Base-by-base conservation (phyloP, 2,113 vertebrate species). In the Myrmecophaga tridactyla region DNA sequence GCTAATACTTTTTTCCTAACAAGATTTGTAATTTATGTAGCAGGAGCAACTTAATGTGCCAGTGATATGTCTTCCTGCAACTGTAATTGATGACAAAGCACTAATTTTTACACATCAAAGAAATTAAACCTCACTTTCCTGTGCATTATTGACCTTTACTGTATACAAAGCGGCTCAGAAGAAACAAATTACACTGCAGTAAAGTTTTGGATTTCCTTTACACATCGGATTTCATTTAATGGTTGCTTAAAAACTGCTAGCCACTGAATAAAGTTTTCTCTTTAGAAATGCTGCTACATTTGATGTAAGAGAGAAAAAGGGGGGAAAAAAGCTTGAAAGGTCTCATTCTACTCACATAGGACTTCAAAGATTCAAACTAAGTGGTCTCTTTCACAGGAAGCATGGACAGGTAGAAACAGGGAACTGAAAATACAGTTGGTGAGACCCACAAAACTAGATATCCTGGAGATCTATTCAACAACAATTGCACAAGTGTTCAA, bases 11-110 rank as follows among this genome's bases (percentile, higher is more conserved):
- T 84, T 95, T 83, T 86, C 67, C 96, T 98, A 98, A 98, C 92
- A 98, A 97, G 97, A 98, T 97, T 91, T 97, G 78, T 97, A 94
- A 98, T 98, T 98, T 98, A 98, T 97, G 95, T 87, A 97, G 92
- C 96, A 97, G 81, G 92, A 78, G 80, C 60, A 95, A 92, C 93
- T 98, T 98, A 96, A 97, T 95, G 86, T 94, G 97, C 94, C 67
- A 23, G 62, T 90, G 94, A 97, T 97, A 98, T 96, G 80, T 96
- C 96, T 92, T 97, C 96, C 92, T 96, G 95, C 92, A 97, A 94
- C 95, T 46, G 39, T 98, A 98, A 97, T 58, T 97, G 96, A 98
- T 97, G 96, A 98, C 94, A 97, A 96, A 97, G 96, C 93, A 96
- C 84, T 97, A 95, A 97, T 89, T 97, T 96, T 95, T 94, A 97